A percentile compares a stretch with the other conserved stretches of the same genome.
phyloP scores from a whole-genome alignment of 2,113 vertebrate genomes.

The Podarcis raffonei region DNA sequence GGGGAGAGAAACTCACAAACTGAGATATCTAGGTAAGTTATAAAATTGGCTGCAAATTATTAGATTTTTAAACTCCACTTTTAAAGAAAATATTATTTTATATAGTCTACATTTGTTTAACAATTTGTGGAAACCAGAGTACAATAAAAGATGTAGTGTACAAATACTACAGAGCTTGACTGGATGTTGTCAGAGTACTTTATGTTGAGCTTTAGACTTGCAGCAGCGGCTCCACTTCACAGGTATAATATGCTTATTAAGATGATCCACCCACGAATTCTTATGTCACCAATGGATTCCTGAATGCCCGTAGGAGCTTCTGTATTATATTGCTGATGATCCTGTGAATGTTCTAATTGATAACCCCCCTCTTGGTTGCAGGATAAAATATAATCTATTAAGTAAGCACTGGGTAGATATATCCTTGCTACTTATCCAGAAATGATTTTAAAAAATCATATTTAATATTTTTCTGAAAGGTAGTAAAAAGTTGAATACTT shows the following conservation, averaged over 20 bases:
- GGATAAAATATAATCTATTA: background rate
- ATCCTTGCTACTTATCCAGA: background rate
- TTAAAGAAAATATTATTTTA: slow-evolving; percentile 1
- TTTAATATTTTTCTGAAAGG: background rate
- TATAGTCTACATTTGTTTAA: slow-evolving; percentile 15
- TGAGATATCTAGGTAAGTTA: slow-evolving; percentile 92
- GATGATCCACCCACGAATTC: background rate
- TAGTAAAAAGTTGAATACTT: background rate
- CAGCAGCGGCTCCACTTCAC: background rate
- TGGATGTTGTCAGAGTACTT: background rate
- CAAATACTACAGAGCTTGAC: background rate
- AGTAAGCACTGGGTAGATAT: background rate
- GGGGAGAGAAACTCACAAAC: slow-evolving; percentile 96
- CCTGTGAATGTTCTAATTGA: background rate
- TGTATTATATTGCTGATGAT: background rate
- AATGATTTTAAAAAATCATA: background rate
- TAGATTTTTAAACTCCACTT: background rate
- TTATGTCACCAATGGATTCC: background rate
- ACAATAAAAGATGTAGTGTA: background rate
- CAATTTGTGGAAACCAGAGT: background rate
- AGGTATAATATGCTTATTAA: background rate
- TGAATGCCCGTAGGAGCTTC: background rate
- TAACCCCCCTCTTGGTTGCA: background rate
- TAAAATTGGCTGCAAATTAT: slow-evolving; percentile 19
- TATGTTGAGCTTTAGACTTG: background rate